Evolutionary conservation across 2,797 vertebrate genomes (phyloP), one percentile per base, ranked within the genome.

Genomic region (Acipenser transmontanus): DNA sequence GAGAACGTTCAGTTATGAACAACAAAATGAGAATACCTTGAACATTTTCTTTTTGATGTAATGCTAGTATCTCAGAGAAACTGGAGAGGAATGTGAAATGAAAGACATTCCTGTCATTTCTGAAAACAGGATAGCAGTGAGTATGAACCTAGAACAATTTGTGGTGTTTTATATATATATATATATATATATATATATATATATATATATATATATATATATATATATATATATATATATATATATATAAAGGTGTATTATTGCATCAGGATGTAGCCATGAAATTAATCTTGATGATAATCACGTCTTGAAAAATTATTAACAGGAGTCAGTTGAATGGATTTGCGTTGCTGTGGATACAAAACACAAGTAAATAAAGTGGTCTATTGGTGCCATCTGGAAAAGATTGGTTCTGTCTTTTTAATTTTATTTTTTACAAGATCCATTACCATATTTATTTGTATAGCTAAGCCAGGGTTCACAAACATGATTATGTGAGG

Each of bases 351-450:
- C 89, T 88, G 81, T 84, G 88, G 90, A 86, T 93, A 93, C 87
- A 70, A 78, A 92, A 91, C 86, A 88, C 87, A 91, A 80, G 91
- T 88, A 91, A 93, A 94, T 85, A 91, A 87, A 84, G 81, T 87
- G 89, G 93, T 94, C 89, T 91, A 88, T 93, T 77, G 87, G 83
- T 93, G 92, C 86, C 94, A 95, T 97, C 93, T 97, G 94, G 93
- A 96, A 94, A 81, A 91, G 85, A 94, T 93, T 34, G 34, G 34
- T 4, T 34, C 34, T 34, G 2, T 34, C 34, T 34, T 82, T 81
- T 86, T 86, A 62, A 34, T 67, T 70, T 52, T 54, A 50, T 57
- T 47, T 68, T 71, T 73, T 73, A 78, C 80, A 82, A 81, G 84
- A 84, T 92, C 84, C 82, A 85, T 90, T 91, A 81, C 80, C 71